Evolutionary conservation across 2,113 vertebrate species (phyloP), one percentile per base, ranked within the genome.

Genomic region (Anoura caudifer): DNA sequence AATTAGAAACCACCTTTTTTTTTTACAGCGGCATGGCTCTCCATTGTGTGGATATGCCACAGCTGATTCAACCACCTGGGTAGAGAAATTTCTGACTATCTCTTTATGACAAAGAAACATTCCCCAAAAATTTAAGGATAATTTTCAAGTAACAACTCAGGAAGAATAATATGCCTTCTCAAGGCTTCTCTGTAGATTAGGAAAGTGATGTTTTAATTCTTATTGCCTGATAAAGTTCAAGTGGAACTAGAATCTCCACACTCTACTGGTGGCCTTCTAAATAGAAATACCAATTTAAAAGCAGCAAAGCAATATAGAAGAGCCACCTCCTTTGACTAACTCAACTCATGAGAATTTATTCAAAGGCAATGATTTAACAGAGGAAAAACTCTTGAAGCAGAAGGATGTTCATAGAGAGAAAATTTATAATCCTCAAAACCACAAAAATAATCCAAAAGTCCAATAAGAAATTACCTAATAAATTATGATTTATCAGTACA

Each of bases 121-220:
- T 45, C 45, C 2, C 0, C 61, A 67, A 88, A 63, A 77, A 93
- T 91, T 93, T 91, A 52, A 72, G 22, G 17, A 89, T 79, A 77
- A 59, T 72, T 96, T 86, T 89, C 19, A 92, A 43, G 15, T 88
- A 67, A 82, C 76, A 86, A 91, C 52, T 54, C 69, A 11, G n/a
- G 22, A 77, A 77, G 20, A 91, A 67, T 15, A 91, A 2, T 54
- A 43, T 36, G 22, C 56, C 96, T 95, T 56, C 36, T 83, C 41
- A 54, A 82, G 47, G 24, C 4, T 83, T 79, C 43, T 95, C 24
- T 94, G 26, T 0, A 84, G 22, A 82, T 77, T 67, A 69, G 26
- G 81, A 96, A 92, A 80, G 19, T 61, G 77, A 91, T 84, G 33
- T 33, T 82, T 89, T 91, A 61, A 77, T 89, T 92, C n/a, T 95